Percentiles rank a stretch among this genome's conserved stretches.
Conservation (phyloP, 2,888 invertebrate genomes). For the Calameuta filiformis region DNA sequence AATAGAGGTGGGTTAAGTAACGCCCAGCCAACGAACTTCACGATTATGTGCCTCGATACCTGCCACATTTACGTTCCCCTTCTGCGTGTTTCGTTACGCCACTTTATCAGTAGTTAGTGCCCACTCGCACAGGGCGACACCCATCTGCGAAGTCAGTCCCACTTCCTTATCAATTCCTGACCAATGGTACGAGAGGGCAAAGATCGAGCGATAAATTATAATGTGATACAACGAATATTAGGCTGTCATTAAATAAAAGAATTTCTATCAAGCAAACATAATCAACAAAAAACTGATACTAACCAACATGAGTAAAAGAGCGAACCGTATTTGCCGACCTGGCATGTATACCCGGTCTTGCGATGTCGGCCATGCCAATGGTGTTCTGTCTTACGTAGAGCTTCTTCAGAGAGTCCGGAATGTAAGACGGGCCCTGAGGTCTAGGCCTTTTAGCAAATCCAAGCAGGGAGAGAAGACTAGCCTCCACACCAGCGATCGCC, state of each 20-base stretch:
- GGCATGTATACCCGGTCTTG: slow-evolving; percentile 76
- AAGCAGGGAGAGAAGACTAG: slow-evolving; percentile 72
- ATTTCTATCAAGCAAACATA: background rate
- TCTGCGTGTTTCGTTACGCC: background rate
- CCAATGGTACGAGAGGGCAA: background rate
- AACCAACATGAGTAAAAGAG: slow-evolving; percentile 84
- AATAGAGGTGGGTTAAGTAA: background rate
- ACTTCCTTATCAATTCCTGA: background rate
- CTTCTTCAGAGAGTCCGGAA: slow-evolving; percentile 85
- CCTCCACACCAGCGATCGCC: slow-evolving; percentile 69
- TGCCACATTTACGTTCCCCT: background rate
- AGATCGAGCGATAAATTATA: background rate
- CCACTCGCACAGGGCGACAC: background rate
- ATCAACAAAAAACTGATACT: slow-evolving; percentile 52
- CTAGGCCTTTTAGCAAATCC: slow-evolving; percentile 71
- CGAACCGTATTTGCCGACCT: slow-evolving; percentile 87
- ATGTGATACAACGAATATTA: background rate
- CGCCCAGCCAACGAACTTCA: background rate
- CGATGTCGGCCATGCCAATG: slow-evolving; percentile 74
- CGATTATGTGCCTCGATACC: background rate
- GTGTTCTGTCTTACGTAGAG: slow-evolving; percentile 79
- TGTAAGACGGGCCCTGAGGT: slow-evolving; percentile 67
- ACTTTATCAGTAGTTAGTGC: background rate
- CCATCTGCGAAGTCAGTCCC: background rate
- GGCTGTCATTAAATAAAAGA: background rate